Evolutionary conservation across 2,888 invertebrate species (phyloP).

Genomic region (Ectemnius cavifrons): DNA sequence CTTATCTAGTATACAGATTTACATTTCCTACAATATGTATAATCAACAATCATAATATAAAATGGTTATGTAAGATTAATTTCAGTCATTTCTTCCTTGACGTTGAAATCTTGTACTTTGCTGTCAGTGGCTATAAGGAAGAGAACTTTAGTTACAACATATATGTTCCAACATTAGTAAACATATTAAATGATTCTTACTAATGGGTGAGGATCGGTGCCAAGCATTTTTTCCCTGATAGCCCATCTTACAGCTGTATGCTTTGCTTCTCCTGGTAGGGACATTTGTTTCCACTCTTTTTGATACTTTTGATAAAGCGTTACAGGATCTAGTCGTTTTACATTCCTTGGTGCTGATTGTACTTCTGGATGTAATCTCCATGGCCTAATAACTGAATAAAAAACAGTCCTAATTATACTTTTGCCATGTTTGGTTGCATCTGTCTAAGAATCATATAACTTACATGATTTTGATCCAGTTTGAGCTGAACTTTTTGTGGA

Average conservation of each 20-base stretch:
- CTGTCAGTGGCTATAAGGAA: slow-evolving; percentile 65
- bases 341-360: slow-evolving; percentile 49
- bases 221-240: slow-evolving; percentile 85
- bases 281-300: slow-evolving; percentile 86
- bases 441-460: slow-evolving; percentile 25
- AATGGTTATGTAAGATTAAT: background rate
- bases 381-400: slow-evolving; percentile 81
- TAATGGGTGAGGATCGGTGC: slow-evolving; percentile 75
- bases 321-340: slow-evolving; percentile 84
- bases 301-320: slow-evolving; percentile 88
- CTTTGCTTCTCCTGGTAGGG: slow-evolving; percentile 86
- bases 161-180: background rate
- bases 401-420: background rate
- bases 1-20: too few relatives aligned
- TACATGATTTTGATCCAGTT: slow-evolving; percentile 67
- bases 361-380: slow-evolving; percentile 77
- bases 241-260: slow-evolving; percentile 85
- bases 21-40: too few relatives aligned
- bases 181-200: slow-evolving; percentile 54
- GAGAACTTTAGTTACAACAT: background rate
- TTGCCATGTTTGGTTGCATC: background rate
- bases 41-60: background rate
- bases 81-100: slow-evolving; percentile 63
- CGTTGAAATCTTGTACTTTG: slow-evolving; percentile 54
- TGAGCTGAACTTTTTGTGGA: slow-evolving; percentile 37